Base-by-base conservation (phyloP, 2,113 vertebrate genomes). In the Anoura caudifer region DNA sequence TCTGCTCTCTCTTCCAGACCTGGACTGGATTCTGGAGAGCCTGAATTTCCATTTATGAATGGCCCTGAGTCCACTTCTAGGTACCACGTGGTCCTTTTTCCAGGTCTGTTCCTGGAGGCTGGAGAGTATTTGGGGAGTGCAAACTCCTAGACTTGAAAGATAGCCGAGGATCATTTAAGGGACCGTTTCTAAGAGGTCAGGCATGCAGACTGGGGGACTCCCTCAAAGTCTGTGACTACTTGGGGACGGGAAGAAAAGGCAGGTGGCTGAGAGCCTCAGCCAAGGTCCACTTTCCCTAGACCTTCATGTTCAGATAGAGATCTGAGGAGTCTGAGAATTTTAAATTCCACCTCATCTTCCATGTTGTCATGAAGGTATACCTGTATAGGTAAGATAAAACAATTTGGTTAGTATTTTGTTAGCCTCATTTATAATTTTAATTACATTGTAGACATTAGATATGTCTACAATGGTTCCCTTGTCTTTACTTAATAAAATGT, bases 31-130 rank as follows among this genome's bases (percentile, higher is more conserved):
- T 77, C 26, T 69, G 26, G 16, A 33, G 13, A 90, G 9, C 10
- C 52, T 67, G 36, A 3, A 82, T 73, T 82, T 54, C 7, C 15
- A 70, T 65, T 83, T 52, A 15, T 77, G 73, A 73, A 77, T 69
- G 24, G 10, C 4, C 12, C 38, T 52, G 3, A 54, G 15, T 80
- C 31, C 2, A 54, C 9, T 50, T 81, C 8, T 63, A 65, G 22
- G 7, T 0, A 52, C 14, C 41, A 0, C 12, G 10, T 38, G 15
- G 3, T 1, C 3, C 6, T 69, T 16, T 72, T 43, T 15, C 2
- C 24, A 70, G 5, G 3, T 54, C 33, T 56, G 8, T 12, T 92
- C 17, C 16, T 13, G 52, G 56, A 56, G 26, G 1, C 26, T 69
- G 6, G 8, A 19, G 4, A 83, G 10, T 31, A 54, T 56, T 28